Evolutionary conservation across 2,888 invertebrate genomes (phyloP), one percentile per base, ranked within the genome.

Genomic region (Stenoptilia bipunctidactyla): DNA sequence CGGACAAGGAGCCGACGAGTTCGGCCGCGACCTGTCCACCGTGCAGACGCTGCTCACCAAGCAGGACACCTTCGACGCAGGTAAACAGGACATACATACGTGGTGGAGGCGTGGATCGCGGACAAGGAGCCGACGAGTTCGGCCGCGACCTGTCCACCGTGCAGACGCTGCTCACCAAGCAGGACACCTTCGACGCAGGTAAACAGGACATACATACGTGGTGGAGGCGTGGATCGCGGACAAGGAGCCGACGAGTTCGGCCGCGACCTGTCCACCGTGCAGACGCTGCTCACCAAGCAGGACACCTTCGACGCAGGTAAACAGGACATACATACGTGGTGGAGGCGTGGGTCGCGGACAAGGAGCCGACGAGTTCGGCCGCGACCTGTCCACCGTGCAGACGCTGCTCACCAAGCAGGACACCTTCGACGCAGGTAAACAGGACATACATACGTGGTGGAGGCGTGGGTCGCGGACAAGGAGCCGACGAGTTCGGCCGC

Each of bases 151-250:
- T 99, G 43, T 98, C 97, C 46, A 97, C 97, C 34, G 99, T 99
- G 45, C 98, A 99, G 83, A 99, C 98, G 5, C 87, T 99, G 58
- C 89, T 99, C 43, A 98, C 98, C 47, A 99, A 99, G 80, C 99
- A 99, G 77, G 97, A 98, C 79, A 97, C 97, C 42, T 98, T 98
- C 72, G 97, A 98, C 80, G 97, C 97, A 47, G 97, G 92, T 91
- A 47, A n/a, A n/a, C n/a, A n/a, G n/a, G n/a, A n/a, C n/a, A n/a
- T n/a, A n/a, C n/a, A n/a, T n/a, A 99, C 82, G 99, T 99, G 37
- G 99, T 99, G 10, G 99, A 99, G 83, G 97, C 96, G 44, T 99
- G 99, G 99, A 99, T 99, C 67, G 97, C 96, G 25, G 99, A 99
- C 80, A 98, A 98, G 83, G 98, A 99, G 82, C 94, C 94, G 98